A percentile compares a stretch with the other conserved stretches of the same genome.
Conservation (phyloP, 2,888 invertebrate species). For the Amblyjoppa proteus region DNA sequence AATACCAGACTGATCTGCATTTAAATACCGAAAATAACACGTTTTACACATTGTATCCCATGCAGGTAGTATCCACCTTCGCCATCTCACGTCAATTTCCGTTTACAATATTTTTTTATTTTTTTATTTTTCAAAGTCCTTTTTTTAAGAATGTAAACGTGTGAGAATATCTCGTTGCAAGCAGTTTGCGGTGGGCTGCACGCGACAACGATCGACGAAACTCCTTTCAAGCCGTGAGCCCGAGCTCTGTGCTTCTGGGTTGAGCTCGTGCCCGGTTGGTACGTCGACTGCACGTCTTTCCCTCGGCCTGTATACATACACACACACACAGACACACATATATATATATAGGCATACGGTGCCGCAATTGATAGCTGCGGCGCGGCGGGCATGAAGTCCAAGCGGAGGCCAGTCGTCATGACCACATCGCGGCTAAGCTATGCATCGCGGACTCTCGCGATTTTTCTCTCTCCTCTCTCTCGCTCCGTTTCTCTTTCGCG, state of each 20-base stretch:
- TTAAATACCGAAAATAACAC: constrained; percentile 47
- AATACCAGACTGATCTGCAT: constrained; percentile 37
- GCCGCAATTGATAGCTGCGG: constrained; percentile 5
- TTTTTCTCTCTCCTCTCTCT: constrained; percentile 40
- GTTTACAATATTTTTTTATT: neutral
- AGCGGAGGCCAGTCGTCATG: constrained; percentile 59
- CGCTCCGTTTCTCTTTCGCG: constrained; percentile 46
- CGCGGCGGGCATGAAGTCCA: constrained; percentile 23
- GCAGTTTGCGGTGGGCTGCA: constrained; percentile 48
- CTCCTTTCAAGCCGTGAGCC: constrained; percentile 3
- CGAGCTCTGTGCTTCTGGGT: constrained; percentile 22
- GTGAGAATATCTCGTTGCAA: constrained; percentile 35
- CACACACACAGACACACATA: no score
- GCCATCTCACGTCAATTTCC: neutral
- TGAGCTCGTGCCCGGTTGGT: constrained; percentile 45
- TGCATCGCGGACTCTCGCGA: constrained; percentile 23
- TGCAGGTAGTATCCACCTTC: neutral
- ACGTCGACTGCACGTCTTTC: constrained; percentile 17
- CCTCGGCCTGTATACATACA: neutral
- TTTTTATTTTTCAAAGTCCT: neutral
- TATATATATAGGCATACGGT: neutral
- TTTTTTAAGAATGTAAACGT: constrained; percentile 37
- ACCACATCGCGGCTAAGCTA: constrained; percentile 55
- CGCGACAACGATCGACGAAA: constrained; percentile 48
- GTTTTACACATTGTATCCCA: neutral